phyloP scores from a whole-genome alignment of 1,140 invertebrate species.

The Drosophila kikkawai region DNA sequence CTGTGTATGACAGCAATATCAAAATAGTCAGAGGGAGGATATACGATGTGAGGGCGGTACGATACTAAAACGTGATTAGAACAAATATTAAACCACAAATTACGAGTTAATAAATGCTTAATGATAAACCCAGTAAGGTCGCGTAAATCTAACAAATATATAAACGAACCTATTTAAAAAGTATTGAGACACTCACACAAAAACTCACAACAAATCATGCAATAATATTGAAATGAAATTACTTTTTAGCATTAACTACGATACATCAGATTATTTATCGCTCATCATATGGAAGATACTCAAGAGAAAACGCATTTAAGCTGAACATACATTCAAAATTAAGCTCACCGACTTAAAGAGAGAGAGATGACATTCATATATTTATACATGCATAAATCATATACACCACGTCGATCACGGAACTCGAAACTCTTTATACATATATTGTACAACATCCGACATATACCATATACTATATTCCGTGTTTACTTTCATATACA shows the following conservation, averaged over 20 bases:
- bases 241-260: constrained; percentile 72
- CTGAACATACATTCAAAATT: constrained; percentile 73
- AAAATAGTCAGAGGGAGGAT: constrained; percentile 37
- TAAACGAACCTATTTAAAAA: constrained; percentile 41
- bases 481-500: constrained; percentile 61
- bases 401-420: constrained; percentile 43
- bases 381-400: constrained; percentile 62
- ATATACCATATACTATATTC: constrained; percentile 41
- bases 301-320: constrained; percentile 47
- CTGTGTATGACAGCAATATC: constrained; percentile 70
- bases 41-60: constrained; percentile 21
- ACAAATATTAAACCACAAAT: constrained; percentile 51
- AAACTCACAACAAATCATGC: constrained; percentile 50
- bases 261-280: constrained; percentile 52
- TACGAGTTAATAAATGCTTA: constrained; percentile 50
- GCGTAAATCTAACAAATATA: constrained; percentile 32
- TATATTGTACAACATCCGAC: constrained; percentile 30
- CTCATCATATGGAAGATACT: constrained; percentile 54
- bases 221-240: constrained; percentile 77
- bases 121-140: constrained; percentile 33
- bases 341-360: constrained; percentile 70
- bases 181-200: constrained; percentile 33
- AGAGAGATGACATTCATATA: constrained; percentile 65
- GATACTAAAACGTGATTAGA: constrained; percentile 58
- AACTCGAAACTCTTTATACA: constrained; percentile 31